Percentiles rank a stretch among this genome's conserved stretches.
These are phyloP conservation scores for Pogoniulus pusillus DNA, from an alignment of 2,797 vertebrate species.

Conservation along the genomic window DNA sequence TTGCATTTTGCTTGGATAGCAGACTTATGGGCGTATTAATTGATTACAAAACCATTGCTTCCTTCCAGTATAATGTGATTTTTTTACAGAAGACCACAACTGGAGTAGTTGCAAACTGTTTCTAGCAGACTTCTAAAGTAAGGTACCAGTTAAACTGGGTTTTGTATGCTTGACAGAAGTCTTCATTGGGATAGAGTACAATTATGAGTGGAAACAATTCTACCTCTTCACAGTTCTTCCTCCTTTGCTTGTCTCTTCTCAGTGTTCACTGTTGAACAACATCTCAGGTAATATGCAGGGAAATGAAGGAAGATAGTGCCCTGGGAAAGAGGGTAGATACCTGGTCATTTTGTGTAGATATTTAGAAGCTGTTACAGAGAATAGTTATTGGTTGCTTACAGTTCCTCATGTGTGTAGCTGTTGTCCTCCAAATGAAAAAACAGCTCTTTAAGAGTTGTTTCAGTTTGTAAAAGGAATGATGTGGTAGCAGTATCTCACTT, in stretches of 20 bases:
- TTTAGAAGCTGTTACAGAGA: neutral
- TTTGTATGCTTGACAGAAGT: neutral
- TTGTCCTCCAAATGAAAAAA: neutral
- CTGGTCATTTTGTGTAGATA: neutral
- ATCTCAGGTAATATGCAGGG: neutral
- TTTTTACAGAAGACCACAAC: neutral
- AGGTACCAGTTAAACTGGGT: neutral
- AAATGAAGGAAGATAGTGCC: neutral
- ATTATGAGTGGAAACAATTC: neutral
- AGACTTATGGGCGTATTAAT: neutral
- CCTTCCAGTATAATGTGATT: neutral
- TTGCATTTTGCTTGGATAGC: neutral
- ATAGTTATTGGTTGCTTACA: neutral
- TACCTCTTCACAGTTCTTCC: neutral
- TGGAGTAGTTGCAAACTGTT: neutral
- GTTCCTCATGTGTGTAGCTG: neutral
- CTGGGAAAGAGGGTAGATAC: neutral
- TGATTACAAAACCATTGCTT: neutral
- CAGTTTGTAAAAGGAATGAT: neutral
- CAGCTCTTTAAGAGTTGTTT: neutral
- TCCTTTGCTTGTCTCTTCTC: neutral
- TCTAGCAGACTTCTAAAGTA: neutral
- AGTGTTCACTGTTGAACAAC: neutral
- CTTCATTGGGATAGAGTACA: neutral
- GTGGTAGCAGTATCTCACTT: neutral